A percentile compares a stretch with the other conserved stretches of the same genome.
Evolutionary conservation across 2,888 invertebrate genomes (phyloP).

Genomic region (Pelosia muscerda): DNA sequence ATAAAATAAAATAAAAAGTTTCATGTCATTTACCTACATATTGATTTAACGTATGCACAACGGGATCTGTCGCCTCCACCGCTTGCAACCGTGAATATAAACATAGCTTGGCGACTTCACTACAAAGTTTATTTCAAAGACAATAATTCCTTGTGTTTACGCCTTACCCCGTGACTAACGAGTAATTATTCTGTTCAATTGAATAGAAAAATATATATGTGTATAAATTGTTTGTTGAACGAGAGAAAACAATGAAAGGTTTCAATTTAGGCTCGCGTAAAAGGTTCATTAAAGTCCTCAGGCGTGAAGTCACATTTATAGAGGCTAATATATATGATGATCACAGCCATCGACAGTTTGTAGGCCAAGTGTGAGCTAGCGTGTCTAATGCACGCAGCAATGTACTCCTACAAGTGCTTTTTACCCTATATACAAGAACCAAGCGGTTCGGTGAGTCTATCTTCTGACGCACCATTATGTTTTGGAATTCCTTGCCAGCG

Average conservation of each 20-base stretch:
- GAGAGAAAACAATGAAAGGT: conserved; percentile 5
- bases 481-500: no score
- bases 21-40: no score
- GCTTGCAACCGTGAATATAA: conserved; percentile 2
- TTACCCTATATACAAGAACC: no score
- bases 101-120: neutral
- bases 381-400: no score
- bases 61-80: conserved; percentile 1
- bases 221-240: neutral
- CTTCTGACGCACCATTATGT: no score
- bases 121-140: no score
- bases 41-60: no score
- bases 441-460: no score
- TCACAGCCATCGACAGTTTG: neutral
- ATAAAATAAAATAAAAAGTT: no score
- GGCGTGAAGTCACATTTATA: neutral
- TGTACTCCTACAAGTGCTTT: no score
- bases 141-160: neutral
- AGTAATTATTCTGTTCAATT: neutral
- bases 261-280: neutral
- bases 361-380: no score
- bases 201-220: neutral
- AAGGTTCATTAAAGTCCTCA: neutral
- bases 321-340: neutral
- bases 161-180: neutral